Evolutionary conservation across 2,113 vertebrate species (phyloP).

Genomic region (Ciconia boyciana): DNA sequence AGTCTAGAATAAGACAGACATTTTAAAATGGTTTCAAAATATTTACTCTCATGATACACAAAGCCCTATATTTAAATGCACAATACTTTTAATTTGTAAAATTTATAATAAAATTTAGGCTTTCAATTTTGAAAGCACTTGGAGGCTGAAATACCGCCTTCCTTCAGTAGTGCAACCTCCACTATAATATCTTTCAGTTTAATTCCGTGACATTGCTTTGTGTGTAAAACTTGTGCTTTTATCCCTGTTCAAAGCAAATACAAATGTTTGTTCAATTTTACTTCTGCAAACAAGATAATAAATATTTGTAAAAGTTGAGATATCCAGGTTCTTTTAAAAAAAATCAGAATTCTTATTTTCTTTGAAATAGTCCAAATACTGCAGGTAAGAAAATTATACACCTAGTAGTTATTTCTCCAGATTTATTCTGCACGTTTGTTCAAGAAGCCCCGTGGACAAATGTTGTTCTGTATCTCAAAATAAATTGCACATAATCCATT

Average conservation of each 20-base stretch:
- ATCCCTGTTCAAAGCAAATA: not conserved
- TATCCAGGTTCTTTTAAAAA: not conserved
- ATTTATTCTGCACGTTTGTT: not conserved
- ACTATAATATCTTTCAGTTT: not conserved
- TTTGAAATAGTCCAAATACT: not conserved
- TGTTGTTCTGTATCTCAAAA: not conserved
- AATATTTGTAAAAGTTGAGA: not conserved
- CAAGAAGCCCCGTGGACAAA: not conserved
- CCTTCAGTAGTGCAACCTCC: not conserved
- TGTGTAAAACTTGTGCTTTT: not conserved
- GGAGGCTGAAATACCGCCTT: not conserved
- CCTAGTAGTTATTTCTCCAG: not conserved
- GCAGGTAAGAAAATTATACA: not conserved
- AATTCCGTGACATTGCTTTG: not conserved
- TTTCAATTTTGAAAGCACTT: not conserved
- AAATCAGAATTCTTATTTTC: not conserved
- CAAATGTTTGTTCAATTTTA: not conserved
- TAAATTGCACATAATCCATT: not conserved
- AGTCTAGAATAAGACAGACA: not conserved
- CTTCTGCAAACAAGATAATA: not conserved
- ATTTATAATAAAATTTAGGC: not conserved
- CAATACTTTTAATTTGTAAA: not conserved
- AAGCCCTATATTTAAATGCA: not conserved
- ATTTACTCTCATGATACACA: not conserved
- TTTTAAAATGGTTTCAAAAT: not conserved